Percentiles rank a stretch among this genome's conserved stretches.
Conservation (phyloP, 2,888 invertebrate genomes). For the Hofmannophila pseudospretella region DNA sequence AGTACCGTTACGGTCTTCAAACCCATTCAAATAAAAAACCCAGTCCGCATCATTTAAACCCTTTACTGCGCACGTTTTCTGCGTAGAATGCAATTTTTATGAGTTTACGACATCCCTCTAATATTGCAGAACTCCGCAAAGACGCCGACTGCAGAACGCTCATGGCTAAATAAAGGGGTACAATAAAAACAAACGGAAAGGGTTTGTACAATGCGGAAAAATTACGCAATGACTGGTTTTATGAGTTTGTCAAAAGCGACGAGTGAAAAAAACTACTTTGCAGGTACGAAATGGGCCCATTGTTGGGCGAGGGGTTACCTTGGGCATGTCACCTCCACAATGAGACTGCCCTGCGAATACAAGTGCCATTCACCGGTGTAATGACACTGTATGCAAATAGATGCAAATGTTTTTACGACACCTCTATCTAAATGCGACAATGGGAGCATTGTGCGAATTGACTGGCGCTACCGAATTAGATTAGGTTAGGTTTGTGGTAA, state of each 20-base stretch:
- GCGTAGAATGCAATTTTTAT: constrained; percentile 72
- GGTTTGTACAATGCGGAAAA: constrained; percentile 74
- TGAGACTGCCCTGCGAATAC: constrained; percentile 39
- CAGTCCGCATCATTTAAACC: constrained; percentile 54
- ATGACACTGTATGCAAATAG: constrained; percentile 66
- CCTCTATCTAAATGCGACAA: constrained; percentile 38
- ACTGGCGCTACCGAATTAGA: constrained; percentile 50
- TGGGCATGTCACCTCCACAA: constrained; percentile 25
- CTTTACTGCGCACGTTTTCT: constrained; percentile 65
- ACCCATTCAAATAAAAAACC: constrained; percentile 43
- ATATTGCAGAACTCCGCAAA: constrained; percentile 69
- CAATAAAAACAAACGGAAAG: constrained; percentile 75
- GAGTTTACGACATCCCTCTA: constrained; percentile 58
- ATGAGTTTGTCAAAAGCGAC: constrained; percentile 38
- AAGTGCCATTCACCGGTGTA: constrained; percentile 42
- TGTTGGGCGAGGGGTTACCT: constrained; percentile 33
- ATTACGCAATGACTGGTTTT: constrained; percentile 71
- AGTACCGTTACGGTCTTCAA: constrained; percentile 61
- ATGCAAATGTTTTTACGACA: constrained; percentile 54
- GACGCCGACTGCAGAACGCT: constrained; percentile 50
- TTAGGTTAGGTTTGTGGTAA: constrained; percentile 52
- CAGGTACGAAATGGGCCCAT: constrained; percentile 61
- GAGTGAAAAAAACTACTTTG: constrained; percentile 53
- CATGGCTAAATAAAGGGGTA: constrained; percentile 54
- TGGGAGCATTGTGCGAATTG: constrained; percentile 35